Percentiles rank a stretch among this genome's conserved stretches.
Evolutionary conservation across 2,888 invertebrate species (phyloP).

Genomic region (Macrosoma leucophasiata): DNA sequence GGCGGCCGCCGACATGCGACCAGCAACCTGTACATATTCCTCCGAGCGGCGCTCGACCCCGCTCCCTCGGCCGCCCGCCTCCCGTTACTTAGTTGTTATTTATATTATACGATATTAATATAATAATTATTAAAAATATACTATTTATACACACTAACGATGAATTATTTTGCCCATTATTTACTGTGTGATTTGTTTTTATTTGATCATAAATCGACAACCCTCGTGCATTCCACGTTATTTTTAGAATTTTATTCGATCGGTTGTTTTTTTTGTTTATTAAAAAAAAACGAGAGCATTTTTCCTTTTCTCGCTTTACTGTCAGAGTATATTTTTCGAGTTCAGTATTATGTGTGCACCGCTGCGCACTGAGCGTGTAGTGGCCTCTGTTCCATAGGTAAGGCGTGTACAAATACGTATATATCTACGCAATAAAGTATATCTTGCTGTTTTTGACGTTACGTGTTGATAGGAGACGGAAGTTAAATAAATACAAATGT

Average conservation of each 20-base stretch:
- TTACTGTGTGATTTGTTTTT: slow-evolving; percentile 41
- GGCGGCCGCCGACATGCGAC: too few relatives aligned
- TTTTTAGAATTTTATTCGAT: slow-evolving; percentile 39
- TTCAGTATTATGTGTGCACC: slow-evolving; percentile 41
- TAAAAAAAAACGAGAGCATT: slow-evolving; percentile 24
- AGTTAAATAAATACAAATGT: slow-evolving; percentile 46
- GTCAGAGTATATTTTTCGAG: slow-evolving; percentile 32
- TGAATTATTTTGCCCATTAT: slow-evolving; percentile 44
- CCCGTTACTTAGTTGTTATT: slow-evolving; percentile 41
- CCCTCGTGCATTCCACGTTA: slow-evolving; percentile 69
- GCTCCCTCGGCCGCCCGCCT: slow-evolving; percentile 18
- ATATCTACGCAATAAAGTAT: slow-evolving; percentile 39
- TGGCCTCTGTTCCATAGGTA: slow-evolving; percentile 26
- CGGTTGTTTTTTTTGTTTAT: slow-evolving; percentile 26
- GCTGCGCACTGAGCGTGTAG: slow-evolving; percentile 13
- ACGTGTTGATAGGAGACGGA: slow-evolving; percentile 52
- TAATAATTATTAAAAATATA: slow-evolving; percentile 35
- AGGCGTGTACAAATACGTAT: slow-evolving; percentile 38
- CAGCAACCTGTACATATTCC: slow-evolving; percentile 35
- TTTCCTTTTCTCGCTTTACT: slow-evolving; percentile 23
- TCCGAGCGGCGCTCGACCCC: slow-evolving; percentile 21
- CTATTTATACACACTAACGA: slow-evolving; percentile 51
- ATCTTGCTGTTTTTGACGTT: slow-evolving; percentile 54
- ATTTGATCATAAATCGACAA: too few relatives aligned
- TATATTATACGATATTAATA: too few relatives aligned